Evolutionary conservation across 2,888 invertebrate genomes (phyloP).

Genomic region (Drosophila setosimentum): DNA sequence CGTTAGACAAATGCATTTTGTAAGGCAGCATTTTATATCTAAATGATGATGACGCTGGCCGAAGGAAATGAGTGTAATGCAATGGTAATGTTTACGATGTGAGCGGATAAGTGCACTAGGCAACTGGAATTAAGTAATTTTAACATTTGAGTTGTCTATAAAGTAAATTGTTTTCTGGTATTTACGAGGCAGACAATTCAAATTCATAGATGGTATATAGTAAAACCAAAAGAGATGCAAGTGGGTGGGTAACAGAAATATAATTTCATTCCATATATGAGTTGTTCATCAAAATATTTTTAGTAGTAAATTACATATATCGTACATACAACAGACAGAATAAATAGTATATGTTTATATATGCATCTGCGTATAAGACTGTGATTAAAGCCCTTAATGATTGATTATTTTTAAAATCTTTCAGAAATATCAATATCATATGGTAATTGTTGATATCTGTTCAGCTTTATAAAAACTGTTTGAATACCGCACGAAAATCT

Average conservation of each 20-base stretch:
- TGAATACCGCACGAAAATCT: not conserved
- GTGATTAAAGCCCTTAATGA: not conserved
- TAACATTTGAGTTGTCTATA: no score
- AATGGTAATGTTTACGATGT: not conserved
- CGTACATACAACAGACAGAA: no score
- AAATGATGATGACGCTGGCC: conserved; percentile 24
- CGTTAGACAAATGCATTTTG: conserved; percentile 29
- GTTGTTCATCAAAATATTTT: no score
- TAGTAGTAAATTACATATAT: no score
- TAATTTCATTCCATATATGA: not conserved
- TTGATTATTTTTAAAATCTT: not conserved
- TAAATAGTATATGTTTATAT: no score
- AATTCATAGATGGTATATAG: not conserved
- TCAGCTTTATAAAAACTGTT: not conserved
- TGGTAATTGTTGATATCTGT: not conserved
- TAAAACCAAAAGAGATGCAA: no score
- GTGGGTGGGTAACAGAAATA: not conserved
- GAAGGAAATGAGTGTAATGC: not conserved
- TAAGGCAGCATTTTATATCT: conserved; percentile 13
- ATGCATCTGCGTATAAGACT: no score
- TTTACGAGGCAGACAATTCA: not conserved
- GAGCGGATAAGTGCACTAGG: not conserved
- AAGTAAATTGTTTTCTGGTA: not conserved
- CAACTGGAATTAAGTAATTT: not conserved
- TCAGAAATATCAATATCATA: not conserved